A percentile compares a stretch with the other conserved stretches of the same genome.
Conservation (phyloP, 1,140 invertebrate species). For the Drosophila sturtevanti region DNA sequence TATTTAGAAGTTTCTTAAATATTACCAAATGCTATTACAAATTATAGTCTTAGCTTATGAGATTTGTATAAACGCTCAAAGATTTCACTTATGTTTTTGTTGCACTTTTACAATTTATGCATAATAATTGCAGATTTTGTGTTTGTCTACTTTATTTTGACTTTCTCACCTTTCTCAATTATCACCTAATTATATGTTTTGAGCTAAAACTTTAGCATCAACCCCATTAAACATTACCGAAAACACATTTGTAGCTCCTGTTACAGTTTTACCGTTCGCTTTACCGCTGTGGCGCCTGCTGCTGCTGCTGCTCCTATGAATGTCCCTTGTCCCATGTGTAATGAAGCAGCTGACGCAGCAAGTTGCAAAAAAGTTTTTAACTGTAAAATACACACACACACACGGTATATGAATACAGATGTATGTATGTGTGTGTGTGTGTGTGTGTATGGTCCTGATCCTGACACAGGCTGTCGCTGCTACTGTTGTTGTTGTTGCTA, state of each 20-base stretch:
- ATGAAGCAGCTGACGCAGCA: slow-evolving; percentile 79
- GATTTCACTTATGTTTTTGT: no score
- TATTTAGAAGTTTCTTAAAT: no score
- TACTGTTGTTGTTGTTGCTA: slow-evolving; percentile 34
- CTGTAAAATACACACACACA: slow-evolving; percentile 48
- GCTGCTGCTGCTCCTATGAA: slow-evolving; percentile 29
- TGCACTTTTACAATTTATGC: neutral
- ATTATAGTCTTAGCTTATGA: no score
- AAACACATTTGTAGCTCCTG: slow-evolving; percentile 12
- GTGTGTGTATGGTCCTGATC: slow-evolving; percentile 26
- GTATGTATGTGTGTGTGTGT: slow-evolving; percentile 14
- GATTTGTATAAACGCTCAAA: no score
- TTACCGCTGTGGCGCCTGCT: slow-evolving; percentile 18
- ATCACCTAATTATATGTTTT: slow-evolving; percentile 4
- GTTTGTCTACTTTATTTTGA: neutral
- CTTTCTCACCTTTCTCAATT: slow-evolving; percentile 15
- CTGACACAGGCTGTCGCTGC: slow-evolving; percentile 24
- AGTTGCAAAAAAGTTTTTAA: slow-evolving; percentile 71
- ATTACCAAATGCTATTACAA: no score
- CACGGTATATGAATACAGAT: no score
- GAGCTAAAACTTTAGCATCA: slow-evolving; percentile 2
- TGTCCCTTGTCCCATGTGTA: slow-evolving; percentile 58
- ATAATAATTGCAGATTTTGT: neutral
- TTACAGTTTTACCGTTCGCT: neutral
- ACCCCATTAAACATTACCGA: neutral